Percentiles rank a stretch among this genome's conserved stretches.
Evolutionary conservation across 1,140 invertebrate species (phyloP).

Genomic region (Aporrectodea caliginosa): DNA sequence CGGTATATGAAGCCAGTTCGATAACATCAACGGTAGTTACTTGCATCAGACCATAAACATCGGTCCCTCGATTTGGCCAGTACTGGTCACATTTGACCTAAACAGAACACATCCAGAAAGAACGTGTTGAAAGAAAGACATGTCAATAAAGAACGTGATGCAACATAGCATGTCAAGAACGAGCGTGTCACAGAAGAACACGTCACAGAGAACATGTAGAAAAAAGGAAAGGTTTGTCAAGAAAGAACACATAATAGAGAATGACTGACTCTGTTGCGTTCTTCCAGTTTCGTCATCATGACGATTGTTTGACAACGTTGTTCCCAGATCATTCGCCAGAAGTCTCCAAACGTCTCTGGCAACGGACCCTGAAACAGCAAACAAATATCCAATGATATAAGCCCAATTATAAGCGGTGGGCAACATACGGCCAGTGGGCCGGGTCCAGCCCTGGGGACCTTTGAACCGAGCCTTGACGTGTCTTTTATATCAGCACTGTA

Average conservation of each 20-base stretch:
- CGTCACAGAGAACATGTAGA: no score
- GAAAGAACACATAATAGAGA: no score
- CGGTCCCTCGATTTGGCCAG: conserved; percentile 87
- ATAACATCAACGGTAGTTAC: conserved; percentile 79
- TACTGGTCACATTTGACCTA: conserved; percentile 64
- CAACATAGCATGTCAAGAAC: no score
- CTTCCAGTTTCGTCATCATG: conserved; percentile 56
- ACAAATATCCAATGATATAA: no score
- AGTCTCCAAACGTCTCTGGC: conserved; percentile 54
- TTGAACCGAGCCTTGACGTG: neutral
- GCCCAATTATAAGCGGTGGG: neutral
- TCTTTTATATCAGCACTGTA: no score
- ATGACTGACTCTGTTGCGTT: conserved; percentile 55
- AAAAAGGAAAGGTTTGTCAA: no score
- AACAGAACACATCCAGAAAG: neutral
- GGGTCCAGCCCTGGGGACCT: neutral
- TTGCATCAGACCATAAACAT: conserved; percentile 90
- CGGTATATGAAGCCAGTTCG: conserved; percentile 94
- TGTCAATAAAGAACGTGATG: no score
- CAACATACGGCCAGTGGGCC: no score
- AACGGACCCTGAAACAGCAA: conserved; percentile 66
- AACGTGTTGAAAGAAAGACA: neutral
- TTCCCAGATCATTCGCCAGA: conserved; percentile 57
- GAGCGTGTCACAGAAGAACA: no score
- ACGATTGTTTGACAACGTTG: conserved; percentile 52